phyloP scores from a whole-genome alignment of 2,113 vertebrate genomes.

The Parus major region DNA sequence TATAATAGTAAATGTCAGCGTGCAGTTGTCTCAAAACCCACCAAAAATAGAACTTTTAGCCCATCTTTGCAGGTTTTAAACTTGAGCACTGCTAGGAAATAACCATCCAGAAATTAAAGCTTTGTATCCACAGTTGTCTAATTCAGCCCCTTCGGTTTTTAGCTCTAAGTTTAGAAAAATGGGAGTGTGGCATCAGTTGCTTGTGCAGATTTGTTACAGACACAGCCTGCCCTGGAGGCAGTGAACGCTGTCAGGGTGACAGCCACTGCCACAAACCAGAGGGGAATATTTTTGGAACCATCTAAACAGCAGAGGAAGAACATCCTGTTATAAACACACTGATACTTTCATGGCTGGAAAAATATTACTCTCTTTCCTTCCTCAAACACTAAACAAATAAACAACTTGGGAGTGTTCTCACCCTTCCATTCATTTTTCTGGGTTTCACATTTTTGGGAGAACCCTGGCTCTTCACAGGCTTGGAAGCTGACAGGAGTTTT shows the following conservation, averaged over 20 bases:
- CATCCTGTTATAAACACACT: not conserved
- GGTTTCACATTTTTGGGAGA: not conserved
- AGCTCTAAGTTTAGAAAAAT: not conserved
- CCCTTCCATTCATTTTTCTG: not conserved
- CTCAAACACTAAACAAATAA: not conserved
- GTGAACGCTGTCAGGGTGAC: not conserved
- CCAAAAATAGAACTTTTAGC: not conserved
- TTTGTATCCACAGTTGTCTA: not conserved
- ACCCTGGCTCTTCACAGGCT: accelerated
- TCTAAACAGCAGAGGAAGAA: not conserved
- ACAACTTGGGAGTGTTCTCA: not conserved
- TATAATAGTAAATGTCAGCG: not conserved
- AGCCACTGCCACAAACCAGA: not conserved
- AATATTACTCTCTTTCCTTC: not conserved
- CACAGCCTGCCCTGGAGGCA: not conserved
- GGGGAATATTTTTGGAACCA: not conserved
- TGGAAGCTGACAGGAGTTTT: not conserved
- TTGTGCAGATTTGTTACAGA: not conserved
- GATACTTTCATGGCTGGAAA: not conserved
- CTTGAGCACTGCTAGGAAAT: not conserved
- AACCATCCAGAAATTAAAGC: not conserved
- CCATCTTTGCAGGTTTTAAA: not conserved
- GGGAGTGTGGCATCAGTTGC: not conserved
- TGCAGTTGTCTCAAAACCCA: not conserved
- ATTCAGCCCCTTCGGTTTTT: not conserved